Conservation (phyloP, 2,888 invertebrate genomes). For the Megalurothrips usitatus region DNA sequence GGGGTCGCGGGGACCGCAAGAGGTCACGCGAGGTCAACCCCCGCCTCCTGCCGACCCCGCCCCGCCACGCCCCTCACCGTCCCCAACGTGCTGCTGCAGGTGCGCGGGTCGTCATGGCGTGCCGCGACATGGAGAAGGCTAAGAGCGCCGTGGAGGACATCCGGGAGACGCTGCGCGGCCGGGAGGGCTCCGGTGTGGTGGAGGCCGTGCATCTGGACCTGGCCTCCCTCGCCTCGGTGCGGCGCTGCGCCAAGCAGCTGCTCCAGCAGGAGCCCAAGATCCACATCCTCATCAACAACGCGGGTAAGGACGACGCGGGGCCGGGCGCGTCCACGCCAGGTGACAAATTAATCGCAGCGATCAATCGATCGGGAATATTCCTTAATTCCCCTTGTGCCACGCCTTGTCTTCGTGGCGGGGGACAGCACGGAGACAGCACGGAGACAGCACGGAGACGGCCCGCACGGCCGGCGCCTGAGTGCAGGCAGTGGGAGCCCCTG, state of each 20-base stretch:
- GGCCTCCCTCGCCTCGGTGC: conserved; percentile 53
- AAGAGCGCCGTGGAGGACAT: conserved; percentile 42
- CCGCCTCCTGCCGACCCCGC: neutral
- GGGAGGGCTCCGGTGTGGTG: conserved; percentile 27
- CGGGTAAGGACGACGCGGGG: conserved; percentile 33
- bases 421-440: too few relatives aligned
- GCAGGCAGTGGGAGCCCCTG: too few relatives aligned
- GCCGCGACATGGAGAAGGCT: conserved; percentile 45
- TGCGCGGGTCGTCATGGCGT: conserved; percentile 47
- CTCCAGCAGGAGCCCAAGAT: conserved; percentile 37
- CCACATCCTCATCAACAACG: conserved; percentile 37
- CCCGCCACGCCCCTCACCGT: neutral
- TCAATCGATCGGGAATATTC: too few relatives aligned
- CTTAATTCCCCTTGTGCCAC: too few relatives aligned
- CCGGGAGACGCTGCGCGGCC: neutral
- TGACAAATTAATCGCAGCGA: too few relatives aligned
- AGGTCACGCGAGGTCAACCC: neutral
- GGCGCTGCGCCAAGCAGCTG: conserved; percentile 49
- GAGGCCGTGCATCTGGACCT: conserved; percentile 48
- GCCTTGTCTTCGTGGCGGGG: too few relatives aligned
- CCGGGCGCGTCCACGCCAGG: too few relatives aligned
- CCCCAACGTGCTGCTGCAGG: neutral
- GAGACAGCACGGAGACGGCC: too few relatives aligned
- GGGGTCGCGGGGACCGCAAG: neutral
- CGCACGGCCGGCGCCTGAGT: too few relatives aligned